phyloP scores from a whole-genome alignment of 2,113 vertebrate genomes.

The Arothron firmamentum region DNA sequence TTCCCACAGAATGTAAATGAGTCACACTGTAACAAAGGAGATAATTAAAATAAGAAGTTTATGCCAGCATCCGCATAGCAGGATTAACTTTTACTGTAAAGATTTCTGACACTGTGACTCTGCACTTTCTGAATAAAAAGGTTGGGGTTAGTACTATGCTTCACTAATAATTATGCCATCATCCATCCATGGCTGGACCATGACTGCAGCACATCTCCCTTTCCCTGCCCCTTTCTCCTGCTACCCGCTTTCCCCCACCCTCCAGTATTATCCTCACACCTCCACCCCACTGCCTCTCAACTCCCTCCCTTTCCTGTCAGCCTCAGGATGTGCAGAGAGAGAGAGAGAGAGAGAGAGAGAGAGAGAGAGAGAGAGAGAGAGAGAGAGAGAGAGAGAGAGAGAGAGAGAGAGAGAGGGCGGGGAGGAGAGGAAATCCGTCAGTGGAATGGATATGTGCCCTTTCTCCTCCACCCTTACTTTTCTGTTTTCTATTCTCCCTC shows the following conservation, averaged over 20 bases:
- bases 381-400: slow-evolving; percentile 1
- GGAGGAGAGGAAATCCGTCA: slow-evolving; percentile 62
- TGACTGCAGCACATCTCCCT: slow-evolving; percentile 49
- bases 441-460: slow-evolving; percentile 63
- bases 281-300: background rate
- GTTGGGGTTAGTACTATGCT: background rate
- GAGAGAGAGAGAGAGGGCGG: slow-evolving; percentile 2
- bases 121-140: background rate
- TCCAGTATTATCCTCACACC: slow-evolving; percentile 23
- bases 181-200: slow-evolving; percentile 8
- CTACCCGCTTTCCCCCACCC: background rate
- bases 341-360: slow-evolving; percentile 55
- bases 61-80: too few relatives aligned
- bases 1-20: too few relatives aligned
- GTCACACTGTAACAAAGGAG: too few relatives aligned
- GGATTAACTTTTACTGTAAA: background rate
- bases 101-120: background rate
- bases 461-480: slow-evolving; percentile 44
- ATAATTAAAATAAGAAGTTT: too few relatives aligned
- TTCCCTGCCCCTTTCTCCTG: slow-evolving; percentile 21
- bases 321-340: slow-evolving; percentile 72
- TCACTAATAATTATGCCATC: slow-evolving; percentile 12
- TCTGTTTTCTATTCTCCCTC: slow-evolving; percentile 20
- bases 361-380: slow-evolving; percentile 1
- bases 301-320: slow-evolving; percentile 73